A percentile compares a stretch with the other conserved stretches of the same genome.
Conservation (phyloP, 2,888 invertebrate genomes). For the Venusia cambrica region DNA sequence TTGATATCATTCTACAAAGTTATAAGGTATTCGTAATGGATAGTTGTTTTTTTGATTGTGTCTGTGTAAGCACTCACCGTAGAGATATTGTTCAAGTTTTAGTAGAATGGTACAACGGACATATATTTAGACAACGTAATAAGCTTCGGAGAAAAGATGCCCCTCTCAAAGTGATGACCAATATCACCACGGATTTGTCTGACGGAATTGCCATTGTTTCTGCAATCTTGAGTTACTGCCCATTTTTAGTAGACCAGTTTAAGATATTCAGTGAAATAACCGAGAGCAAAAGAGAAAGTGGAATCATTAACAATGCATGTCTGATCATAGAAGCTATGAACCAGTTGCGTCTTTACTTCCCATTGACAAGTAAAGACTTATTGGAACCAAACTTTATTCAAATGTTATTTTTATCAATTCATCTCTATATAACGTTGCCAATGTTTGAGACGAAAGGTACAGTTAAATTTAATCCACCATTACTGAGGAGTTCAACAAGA, state of each 20-base stretch:
- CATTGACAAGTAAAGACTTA: constrained; percentile 74
- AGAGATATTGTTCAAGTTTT: constrained; percentile 57
- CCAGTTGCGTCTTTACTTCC: constrained; percentile 76
- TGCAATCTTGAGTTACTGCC: constrained; percentile 79
- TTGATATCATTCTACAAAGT: constrained; percentile 82
- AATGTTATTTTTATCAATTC: constrained; percentile 80
- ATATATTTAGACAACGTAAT: constrained; percentile 47
- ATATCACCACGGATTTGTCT: constrained; percentile 74
- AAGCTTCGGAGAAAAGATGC: constrained; percentile 41
- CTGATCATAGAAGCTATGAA: constrained; percentile 78
- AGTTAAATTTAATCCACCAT: constrained; percentile 65
- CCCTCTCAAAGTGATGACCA: constrained; percentile 50
- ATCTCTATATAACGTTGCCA: constrained; percentile 79
- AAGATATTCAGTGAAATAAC: constrained; percentile 65
- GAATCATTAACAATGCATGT: constrained; percentile 79
- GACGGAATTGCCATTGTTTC: constrained; percentile 81
- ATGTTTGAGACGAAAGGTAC: constrained; percentile 68
- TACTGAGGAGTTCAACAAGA: constrained; percentile 62
- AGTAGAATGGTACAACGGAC: constrained; percentile 61
- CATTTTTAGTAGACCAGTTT: constrained; percentile 73
- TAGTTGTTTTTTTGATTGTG: constrained; percentile 70
- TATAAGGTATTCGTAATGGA: constrained; percentile 80
- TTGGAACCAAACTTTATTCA: constrained; percentile 76
- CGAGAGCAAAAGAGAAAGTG: constrained; percentile 48
- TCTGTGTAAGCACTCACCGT: constrained; percentile 55